Base-by-base conservation (phyloP, 2,888 invertebrate genomes). In the Melitaea athalia region DNA sequence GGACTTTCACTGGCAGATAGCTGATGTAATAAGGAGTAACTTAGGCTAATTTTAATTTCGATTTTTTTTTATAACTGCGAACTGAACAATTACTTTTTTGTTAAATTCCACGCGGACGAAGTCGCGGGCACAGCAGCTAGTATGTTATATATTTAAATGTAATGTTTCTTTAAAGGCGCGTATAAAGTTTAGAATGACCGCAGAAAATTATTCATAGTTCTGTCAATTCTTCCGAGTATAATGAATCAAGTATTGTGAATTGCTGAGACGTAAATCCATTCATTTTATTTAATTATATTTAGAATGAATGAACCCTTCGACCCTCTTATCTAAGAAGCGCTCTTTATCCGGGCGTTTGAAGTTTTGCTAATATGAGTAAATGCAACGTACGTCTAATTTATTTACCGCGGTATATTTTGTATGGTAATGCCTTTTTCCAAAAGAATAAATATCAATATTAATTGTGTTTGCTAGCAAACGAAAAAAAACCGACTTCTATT, bases 241-340 rank as follows among this genome's bases (percentile, higher is more conserved):
- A 68, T 71, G 60, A 71, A 38, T 71, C 55, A 53, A 59, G 50
- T 68, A 59, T 63, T 66, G 57, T 57, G 72, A 66, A 68, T 73
- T 64, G 67, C 69, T 69, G 64, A 68, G 68, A 70, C 66, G 68
- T 70, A 74, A 74, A 72, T 73, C 69, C 78, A 80, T 88, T 87
- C 84, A 87, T 84, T 84, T 82, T 83, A 83, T 84, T 85, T 85
- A 82, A 83, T 65, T 85, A 83, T 79, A 79, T 78, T 78, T 79
- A 86, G 83, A 85, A 88, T 87, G 86, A 86, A 81, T 83, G 24
- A 24, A 81, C 81, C 77, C 77, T 77, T 76, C 81, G 86, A 87
- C 84, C 85, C 79, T 70, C 75, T 85, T 87, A 88, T 88, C 88
- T 76, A 47, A 17, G n/a, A 33, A 59, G 57, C 61, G 11, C 59